Conservation (phyloP, 2,797 vertebrate species). For the Mormyrus hasselquistii region DNA sequence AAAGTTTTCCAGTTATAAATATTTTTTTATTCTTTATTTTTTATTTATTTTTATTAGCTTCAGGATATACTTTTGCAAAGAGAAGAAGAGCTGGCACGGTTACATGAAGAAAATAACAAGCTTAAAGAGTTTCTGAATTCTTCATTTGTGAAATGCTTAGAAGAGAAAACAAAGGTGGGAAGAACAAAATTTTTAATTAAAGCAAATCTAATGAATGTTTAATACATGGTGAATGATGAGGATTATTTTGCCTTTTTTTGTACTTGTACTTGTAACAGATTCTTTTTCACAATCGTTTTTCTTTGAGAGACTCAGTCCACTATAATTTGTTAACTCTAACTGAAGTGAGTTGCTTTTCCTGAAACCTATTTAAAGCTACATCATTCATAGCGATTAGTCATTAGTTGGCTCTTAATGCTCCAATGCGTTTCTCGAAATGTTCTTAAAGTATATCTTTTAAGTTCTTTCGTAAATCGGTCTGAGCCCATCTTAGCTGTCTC, state of each 20-base stretch:
- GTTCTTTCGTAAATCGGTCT: not conserved
- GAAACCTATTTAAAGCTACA: not conserved
- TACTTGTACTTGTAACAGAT: not conserved
- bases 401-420: not conserved
- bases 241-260: not conserved
- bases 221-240: not conserved
- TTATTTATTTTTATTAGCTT: conserved; percentile 59
- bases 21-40: conserved; percentile 4
- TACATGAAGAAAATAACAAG: conserved; percentile 87
- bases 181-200: not conserved
- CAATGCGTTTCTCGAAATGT: not conserved
- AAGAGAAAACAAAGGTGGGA: conserved; percentile 79
- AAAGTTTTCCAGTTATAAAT: conserved; percentile 20
- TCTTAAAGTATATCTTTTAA: not conserved
- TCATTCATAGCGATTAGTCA: not conserved
- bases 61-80: conserved; percentile 86
- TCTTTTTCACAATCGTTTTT: not conserved
- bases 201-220: not conserved
- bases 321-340: not conserved
- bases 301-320: not conserved
- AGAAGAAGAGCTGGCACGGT: conserved; percentile 81
- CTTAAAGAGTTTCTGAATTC: conserved; percentile 83
- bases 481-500: not conserved
- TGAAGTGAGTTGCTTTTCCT: not conserved
- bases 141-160: conserved; percentile 75